Percentiles rank a stretch among this genome's conserved stretches.
These are phyloP conservation scores for Sebastes elongatus DNA, from an alignment of 2,797 vertebrate species.

Conservation along the genomic window DNA sequence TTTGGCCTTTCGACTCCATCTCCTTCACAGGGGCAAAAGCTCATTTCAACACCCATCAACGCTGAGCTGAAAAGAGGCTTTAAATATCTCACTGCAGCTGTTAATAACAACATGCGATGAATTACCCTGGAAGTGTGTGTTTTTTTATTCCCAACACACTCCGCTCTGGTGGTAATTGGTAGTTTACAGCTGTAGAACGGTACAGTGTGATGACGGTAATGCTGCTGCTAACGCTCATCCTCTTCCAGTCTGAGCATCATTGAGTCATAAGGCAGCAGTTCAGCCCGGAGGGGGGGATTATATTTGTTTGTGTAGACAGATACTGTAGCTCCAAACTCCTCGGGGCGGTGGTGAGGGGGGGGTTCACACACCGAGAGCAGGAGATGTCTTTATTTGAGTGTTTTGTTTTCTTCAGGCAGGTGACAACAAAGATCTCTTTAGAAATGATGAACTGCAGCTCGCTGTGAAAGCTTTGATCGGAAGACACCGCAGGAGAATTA, in stretches of 20 bases:
- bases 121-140: conserved; percentile 48
- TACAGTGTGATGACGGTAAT: conserved; percentile 30
- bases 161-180: conserved; percentile 48
- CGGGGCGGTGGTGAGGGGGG: neutral
- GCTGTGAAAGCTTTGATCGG: neutral
- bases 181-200: conserved; percentile 26
- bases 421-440: conserved; percentile 6
- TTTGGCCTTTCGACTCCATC: conserved; percentile 21
- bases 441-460: neutral
- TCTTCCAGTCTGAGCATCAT: conserved; percentile 33
- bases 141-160: neutral
- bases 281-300: conserved; percentile 20
- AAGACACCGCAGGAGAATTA: neutral
- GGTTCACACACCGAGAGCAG: conserved; percentile 10
- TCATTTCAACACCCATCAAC: conserved; percentile 41
- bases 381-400: conserved; percentile 11
- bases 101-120: conserved; percentile 42
- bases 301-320: conserved; percentile 44
- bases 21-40: conserved; percentile 48
- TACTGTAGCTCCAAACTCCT: conserved; percentile 4
- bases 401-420: conserved; percentile 13
- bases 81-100: conserved; percentile 62
- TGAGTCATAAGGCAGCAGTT: conserved; percentile 33
- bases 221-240: conserved; percentile 41
- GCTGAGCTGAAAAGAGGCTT: conserved; percentile 66